Base-by-base conservation (phyloP, 2,888 invertebrate genomes). In the Drosophila barbarae region DNA sequence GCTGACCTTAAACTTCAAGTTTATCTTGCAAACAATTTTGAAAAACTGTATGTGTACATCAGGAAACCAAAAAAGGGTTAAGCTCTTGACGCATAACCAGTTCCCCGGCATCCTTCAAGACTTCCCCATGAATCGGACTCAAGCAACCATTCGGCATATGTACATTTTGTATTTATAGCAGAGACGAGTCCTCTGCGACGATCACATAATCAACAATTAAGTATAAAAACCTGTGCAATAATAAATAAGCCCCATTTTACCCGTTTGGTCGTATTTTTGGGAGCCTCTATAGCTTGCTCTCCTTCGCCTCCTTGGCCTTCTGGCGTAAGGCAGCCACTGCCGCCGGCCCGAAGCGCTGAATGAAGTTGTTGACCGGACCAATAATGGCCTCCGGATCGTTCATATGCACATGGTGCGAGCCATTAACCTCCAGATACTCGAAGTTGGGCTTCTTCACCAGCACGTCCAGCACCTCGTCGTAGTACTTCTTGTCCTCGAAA, bases 391-490 rank as follows among this genome's bases (percentile, higher is more conserved):
- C 91, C 5, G 95, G 93, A 78, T 92, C 90, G 75, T 92, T 93
- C 73, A 95, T 90, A 89, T 95, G 95, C 61, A 93, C 89, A 88
- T 95, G 94, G 89, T 95, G 95, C 3, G 91, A 91, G 2, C 95
- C 95, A 53, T 92, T 91, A 1, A 93, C 88, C 60, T 91, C 90
- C 47, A 92, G 90, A 75, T 91, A 91, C 84, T 92, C 91, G 76
- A 92, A 93, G 65, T 92, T 90, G 0, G 89, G 87, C 76, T 92
- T 90, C 60, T 90, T 88, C 56, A 90, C 90, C 39, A 94, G 84
- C 21, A 91, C 79, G 57, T 92, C 91, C 18, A 93, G 82, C 72
- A 92, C 91, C 78, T 92, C 91, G 44, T 92, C 90, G 61, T 92
- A 91, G 77, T 91, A 91, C 64, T 91, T 90, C 74, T 92, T 92